These are phyloP conservation scores for Lophius americanus DNA, from an alignment of 2,797 vertebrate species.

Conservation along the genomic window DNA sequence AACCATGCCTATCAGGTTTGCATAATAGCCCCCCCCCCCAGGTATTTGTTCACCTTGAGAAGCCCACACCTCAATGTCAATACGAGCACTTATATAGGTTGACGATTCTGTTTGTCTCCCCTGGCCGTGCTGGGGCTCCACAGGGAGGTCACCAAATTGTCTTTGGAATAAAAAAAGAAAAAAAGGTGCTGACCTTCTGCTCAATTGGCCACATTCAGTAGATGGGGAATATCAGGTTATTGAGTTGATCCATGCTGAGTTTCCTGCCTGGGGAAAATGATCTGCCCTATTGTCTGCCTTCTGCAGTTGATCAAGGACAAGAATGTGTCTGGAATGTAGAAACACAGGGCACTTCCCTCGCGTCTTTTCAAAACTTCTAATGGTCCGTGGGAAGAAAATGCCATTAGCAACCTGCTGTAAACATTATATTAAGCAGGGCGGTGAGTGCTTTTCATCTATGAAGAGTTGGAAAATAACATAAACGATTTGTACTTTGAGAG, in stretches of 20 bases:
- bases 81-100: constrained; percentile 59
- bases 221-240: constrained; percentile 85
- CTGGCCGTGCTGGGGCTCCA: constrained; percentile 76
- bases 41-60: constrained; percentile 81
- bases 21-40: constrained; percentile 78
- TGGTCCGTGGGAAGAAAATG: constrained; percentile 35
- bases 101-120: constrained; percentile 62
- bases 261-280: constrained; percentile 80
- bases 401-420: constrained; percentile 46
- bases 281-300: constrained; percentile 76
- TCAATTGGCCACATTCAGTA: constrained; percentile 85
- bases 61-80: constrained; percentile 77
- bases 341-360: constrained; percentile 46
- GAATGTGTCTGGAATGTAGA: constrained; percentile 72
- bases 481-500: constrained; percentile 51
- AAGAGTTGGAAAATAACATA: constrained; percentile 55
- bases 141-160: constrained; percentile 86
- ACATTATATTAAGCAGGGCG: constrained; percentile 56
- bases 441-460: constrained; percentile 55
- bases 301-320: constrained; percentile 81
- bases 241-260: constrained; percentile 86
- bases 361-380: constrained; percentile 44
- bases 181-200: constrained; percentile 79
- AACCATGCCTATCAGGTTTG: constrained; percentile 65
- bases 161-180: constrained; percentile 67